A percentile compares a stretch with the other conserved stretches of the same genome.
These are phyloP conservation scores for Trachythela sp. DNA, from an alignment of 64 coral and sea anemone genomes.

Conservation along the genomic window DNA sequence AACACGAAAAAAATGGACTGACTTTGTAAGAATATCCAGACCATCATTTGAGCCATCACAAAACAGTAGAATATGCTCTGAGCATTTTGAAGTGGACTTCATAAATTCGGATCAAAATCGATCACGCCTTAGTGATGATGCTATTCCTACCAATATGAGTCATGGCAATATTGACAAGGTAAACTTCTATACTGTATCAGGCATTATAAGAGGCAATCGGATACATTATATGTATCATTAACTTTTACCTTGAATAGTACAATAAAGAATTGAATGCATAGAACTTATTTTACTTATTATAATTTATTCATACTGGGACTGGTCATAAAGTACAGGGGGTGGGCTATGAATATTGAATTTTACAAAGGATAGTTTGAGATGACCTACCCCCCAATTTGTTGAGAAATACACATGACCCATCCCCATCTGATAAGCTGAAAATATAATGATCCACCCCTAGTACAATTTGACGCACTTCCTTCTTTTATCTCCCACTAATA, in stretches of 20 bases:
- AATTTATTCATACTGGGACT: no score
- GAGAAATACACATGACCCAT: no score
- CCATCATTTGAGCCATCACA: neutral
- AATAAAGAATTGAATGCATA: neutral
- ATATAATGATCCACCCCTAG: no score
- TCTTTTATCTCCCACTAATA: no score
- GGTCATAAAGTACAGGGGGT: no score
- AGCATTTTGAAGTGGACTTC: neutral
- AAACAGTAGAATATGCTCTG: neutral
- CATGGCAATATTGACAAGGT: neutral
- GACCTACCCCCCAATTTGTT: no score
- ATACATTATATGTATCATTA: no score
- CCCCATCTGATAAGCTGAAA: no score
- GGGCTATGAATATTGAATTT: no score
- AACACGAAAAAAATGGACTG: neutral
- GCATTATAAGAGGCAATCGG: no score
- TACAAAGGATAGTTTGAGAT: no score
- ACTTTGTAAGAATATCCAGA: neutral
- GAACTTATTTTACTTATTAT: neutral
- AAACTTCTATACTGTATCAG: neutral
- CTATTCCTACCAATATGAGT: neutral
- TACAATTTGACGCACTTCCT: no score
- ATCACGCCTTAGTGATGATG: neutral
- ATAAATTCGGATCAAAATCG: neutral
- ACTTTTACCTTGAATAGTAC: neutral